A percentile compares a stretch with the other conserved stretches of the same genome.
Conservation (phyloP, 2,113 vertebrate species). For the Ophthalmolycus amberensis region DNA sequence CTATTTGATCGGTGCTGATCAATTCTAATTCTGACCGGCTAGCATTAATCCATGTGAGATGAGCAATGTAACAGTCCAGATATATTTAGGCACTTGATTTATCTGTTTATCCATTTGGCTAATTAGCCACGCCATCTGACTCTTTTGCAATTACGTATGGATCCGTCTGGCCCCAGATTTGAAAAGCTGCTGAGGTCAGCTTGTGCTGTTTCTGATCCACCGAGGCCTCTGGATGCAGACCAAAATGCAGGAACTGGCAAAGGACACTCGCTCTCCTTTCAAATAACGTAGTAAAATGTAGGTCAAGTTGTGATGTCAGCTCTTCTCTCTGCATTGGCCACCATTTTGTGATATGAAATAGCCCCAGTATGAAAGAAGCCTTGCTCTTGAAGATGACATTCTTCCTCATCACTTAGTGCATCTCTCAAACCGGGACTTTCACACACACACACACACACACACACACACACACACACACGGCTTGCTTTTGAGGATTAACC, state of each 20-base stretch:
- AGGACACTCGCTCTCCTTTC: conserved; percentile 51
- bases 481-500: conserved; percentile 14
- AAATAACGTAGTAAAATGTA: conserved; percentile 66
- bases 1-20: conserved; percentile 20
- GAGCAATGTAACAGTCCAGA: conserved; percentile 22
- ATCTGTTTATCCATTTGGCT: conserved; percentile 47
- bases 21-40: conserved; percentile 11
- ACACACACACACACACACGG: background rate
- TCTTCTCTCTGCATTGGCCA: conserved; percentile 50
- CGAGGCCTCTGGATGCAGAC: conserved; percentile 31
- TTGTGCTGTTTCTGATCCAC: conserved; percentile 51
- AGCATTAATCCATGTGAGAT: conserved; percentile 15
- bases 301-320: conserved; percentile 71
- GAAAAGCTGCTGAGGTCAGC: conserved; percentile 59
- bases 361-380: background rate
- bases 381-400: background rate
- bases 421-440: conserved; percentile 5
- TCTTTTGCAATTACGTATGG: conserved; percentile 36
- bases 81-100: conserved; percentile 21
- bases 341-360: conserved; percentile 57
- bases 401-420: conserved; percentile 5
- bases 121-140: conserved; percentile 35
- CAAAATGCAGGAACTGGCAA: conserved; percentile 46
- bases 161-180: conserved; percentile 46
- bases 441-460: background rate